Conservation (phyloP, 2,888 invertebrate species). For the Luperina nickerlii region DNA sequence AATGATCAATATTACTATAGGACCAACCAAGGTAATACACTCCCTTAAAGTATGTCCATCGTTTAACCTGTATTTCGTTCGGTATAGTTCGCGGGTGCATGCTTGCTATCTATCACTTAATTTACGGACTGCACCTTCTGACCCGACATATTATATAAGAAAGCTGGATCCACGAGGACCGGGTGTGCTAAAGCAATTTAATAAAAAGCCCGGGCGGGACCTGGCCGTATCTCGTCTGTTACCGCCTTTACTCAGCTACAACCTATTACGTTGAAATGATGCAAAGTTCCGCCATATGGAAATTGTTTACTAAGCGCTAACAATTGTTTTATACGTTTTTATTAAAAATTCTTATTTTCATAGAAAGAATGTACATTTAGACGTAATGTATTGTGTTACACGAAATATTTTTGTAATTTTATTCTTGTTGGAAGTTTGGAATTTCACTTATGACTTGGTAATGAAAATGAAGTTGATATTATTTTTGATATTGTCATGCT, state of each 20-base stretch:
- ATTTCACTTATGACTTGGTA: constrained; percentile 8
- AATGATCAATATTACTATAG: background rate
- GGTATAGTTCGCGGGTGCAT: background rate
- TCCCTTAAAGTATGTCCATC: background rate
- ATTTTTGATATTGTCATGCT: background rate
- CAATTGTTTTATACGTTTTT: constrained; percentile 66
- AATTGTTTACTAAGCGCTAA: constrained; percentile 73
- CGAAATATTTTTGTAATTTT: constrained; percentile 37
- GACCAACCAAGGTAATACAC: background rate
- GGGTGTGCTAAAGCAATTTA: constrained; percentile 76
- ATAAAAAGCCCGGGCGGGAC: constrained; percentile 76
- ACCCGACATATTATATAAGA: constrained; percentile 1
- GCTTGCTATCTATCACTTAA: background rate
- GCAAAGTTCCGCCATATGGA: constrained; percentile 70
- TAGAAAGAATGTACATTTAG: constrained; percentile 42
- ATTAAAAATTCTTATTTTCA: constrained; percentile 58
- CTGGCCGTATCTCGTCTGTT: constrained; percentile 58
- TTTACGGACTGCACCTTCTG: constrained; percentile 41
- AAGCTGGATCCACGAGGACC: constrained; percentile 67
- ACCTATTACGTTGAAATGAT: constrained; percentile 70
- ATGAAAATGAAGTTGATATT: constrained; percentile 17
- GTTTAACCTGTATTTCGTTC: background rate
- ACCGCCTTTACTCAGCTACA: constrained; percentile 60
- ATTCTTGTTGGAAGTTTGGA: constrained; percentile 31
- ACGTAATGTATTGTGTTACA: constrained; percentile 26